These are phyloP conservation scores for Phylloscopus trochilus DNA, from an alignment of 2,113 vertebrate genomes.

Conservation along the genomic window DNA sequence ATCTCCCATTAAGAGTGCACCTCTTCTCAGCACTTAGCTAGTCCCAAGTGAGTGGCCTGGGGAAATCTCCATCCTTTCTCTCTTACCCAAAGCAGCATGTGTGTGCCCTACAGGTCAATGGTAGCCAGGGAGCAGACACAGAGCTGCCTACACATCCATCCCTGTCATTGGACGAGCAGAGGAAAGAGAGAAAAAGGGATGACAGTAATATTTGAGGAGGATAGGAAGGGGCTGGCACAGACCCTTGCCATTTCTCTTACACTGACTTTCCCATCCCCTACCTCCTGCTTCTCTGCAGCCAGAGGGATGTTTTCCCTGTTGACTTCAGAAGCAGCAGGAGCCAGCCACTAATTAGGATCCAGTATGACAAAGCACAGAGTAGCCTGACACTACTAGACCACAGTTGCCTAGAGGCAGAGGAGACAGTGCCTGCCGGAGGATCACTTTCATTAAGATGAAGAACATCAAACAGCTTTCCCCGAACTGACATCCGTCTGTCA, in stretches of 20 bases:
- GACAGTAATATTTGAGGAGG: neutral
- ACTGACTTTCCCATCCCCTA: neutral
- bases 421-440: constrained; percentile 19
- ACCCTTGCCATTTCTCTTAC: neutral
- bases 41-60: neutral
- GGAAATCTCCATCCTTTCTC: neutral
- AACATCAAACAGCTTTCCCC: constrained; percentile 32
- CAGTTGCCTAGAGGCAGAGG: constrained; percentile 21
- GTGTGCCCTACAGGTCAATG: neutral
- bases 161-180: neutral
- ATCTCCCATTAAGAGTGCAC: neutral
- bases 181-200: neutral
- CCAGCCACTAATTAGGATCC: constrained; percentile 60
- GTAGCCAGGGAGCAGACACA: neutral
- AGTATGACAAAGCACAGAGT: constrained; percentile 46
- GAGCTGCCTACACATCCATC: neutral
- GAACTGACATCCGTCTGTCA: constrained; percentile 63
- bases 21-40: neutral
- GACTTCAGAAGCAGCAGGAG: constrained; percentile 24
- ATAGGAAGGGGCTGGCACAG: neutral
- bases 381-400: constrained; percentile 23
- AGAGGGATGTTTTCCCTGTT: constrained; percentile 25
- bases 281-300: neutral
- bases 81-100: neutral
- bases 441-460: constrained; percentile 61